phyloP scores from a whole-genome alignment of 2,797 vertebrate species.

The Poliocrania exsul region DNA sequence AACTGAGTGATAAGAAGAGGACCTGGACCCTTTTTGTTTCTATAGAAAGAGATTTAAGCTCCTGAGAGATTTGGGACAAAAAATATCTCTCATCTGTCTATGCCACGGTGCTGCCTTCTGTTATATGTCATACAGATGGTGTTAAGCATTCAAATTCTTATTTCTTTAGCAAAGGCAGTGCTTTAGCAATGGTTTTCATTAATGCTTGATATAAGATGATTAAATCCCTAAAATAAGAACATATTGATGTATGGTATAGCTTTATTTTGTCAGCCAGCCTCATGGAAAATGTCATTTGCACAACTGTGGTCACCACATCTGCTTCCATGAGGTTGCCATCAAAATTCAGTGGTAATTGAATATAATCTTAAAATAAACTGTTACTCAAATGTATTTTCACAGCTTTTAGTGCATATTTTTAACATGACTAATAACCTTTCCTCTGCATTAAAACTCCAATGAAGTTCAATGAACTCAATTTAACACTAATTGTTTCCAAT shows the following conservation, averaged over 20 bases:
- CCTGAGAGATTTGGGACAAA: neutral
- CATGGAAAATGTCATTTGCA: neutral
- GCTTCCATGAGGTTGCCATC: neutral
- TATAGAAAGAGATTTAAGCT: neutral
- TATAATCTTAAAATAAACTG: conserved; percentile 26
- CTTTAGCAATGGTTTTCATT: neutral
- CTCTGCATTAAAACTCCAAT: neutral
- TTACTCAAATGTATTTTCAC: conserved; percentile 6
- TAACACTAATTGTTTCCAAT: neutral
- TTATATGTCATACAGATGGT: neutral
- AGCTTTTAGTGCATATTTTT: conserved; percentile 3
- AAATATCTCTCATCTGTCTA: neutral
- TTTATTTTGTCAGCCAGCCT: conserved; percentile 10
- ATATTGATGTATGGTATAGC: neutral
- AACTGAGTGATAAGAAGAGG: neutral
- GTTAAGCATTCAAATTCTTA: neutral
- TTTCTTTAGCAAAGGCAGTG: neutral
- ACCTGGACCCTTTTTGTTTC: neutral
- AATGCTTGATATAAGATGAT: neutral
- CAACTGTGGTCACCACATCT: neutral
- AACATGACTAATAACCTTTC: neutral
- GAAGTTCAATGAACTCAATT: neutral
- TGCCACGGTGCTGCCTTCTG: neutral
- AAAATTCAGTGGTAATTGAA: conserved; percentile 58
- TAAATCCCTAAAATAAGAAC: conserved; percentile 38